These are phyloP conservation scores for Macrotis lagotis DNA, from an alignment of 2,113 vertebrate genomes.

Conservation along the genomic window DNA sequence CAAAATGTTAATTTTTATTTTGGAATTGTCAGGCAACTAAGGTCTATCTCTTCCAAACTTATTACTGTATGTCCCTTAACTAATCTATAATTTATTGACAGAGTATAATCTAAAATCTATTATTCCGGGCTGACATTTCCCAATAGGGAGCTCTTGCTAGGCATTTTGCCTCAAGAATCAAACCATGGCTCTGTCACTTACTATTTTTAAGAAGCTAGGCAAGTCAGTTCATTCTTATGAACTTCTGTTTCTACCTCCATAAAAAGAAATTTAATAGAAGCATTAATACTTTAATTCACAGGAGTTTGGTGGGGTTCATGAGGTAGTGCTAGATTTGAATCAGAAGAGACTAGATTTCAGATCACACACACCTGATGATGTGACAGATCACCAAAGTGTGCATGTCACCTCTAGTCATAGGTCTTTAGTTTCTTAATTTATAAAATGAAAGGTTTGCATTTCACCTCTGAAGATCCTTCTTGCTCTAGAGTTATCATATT, in stretches of 20 bases:
- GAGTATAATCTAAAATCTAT: slow-evolving; percentile 26
- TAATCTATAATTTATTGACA: slow-evolving; percentile 9
- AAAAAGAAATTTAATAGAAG: not conserved
- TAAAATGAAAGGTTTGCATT: not conserved
- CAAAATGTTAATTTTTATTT: slow-evolving; percentile 27
- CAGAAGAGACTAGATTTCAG: not conserved
- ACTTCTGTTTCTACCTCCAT: not conserved
- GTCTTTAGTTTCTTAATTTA: not conserved
- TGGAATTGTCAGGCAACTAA: not conserved
- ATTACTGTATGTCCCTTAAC: not conserved
- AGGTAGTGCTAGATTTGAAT: not conserved
- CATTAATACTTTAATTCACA: not conserved
- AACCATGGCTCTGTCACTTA: not conserved
- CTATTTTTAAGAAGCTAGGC: not conserved
- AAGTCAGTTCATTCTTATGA: not conserved
- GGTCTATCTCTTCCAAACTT: not conserved
- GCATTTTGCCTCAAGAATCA: not conserved
- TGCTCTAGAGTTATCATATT: not conserved
- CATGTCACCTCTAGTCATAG: not conserved
- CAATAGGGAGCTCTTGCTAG: not conserved
- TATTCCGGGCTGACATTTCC: slow-evolving; percentile 2
- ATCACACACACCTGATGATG: not conserved
- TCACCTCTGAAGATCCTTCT: not conserved
- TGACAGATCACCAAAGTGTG: not conserved
- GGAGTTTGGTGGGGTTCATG: not conserved